Base-by-base conservation (phyloP, 2,797 vertebrate species). In the Mormyrus proboscirostris region DNA sequence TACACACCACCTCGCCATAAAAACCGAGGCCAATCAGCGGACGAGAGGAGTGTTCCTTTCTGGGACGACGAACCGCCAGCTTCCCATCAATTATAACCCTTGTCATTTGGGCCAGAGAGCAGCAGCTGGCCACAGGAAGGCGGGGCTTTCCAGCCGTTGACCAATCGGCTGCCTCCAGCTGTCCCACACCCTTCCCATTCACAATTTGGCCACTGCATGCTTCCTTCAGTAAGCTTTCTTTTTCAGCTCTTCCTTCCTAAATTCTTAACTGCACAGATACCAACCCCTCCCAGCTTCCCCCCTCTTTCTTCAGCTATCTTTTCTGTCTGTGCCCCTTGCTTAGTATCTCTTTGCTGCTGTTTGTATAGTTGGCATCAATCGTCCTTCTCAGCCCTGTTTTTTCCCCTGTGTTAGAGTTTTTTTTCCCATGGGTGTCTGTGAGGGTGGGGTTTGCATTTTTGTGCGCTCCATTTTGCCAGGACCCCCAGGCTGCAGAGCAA, bases 91-190 rank as follows among this genome's bases (percentile, higher is more conserved):
- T 97, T 97, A 95, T 96, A 95, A 95, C 95, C 95, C 96, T 96
- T 97, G 96, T 97, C 96, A 96, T 95, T 97, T 95, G 94, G 94
- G 95, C 95, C 96, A 95, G 93, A 96, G 94, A 95, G 92, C 95
- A 96, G 96, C 97, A 97, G 96, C 97, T 98, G 97, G 96, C 96
- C 95, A 95, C 96, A 96, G 96, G 96, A 97, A 96, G 96, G 96
- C 95, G 94, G 93, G 94, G 94, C 95, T 96, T 95, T 95, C 93
- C 94, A 96, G 95, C 94, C 93, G 93, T 94, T 93, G 95, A 95
- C 96, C 95, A 97, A 96, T 97, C 96, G 95, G 95, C 94, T 94
- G 92, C 92, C 93, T 95, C 94, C 95, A 96, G 95, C 95, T 96
- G 95, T 95, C 94, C 93, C 90, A 92, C 92, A 93, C 93, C 95